A percentile compares a stretch with the other conserved stretches of the same genome.
phyloP scores from a whole-genome alignment of 2,113 vertebrate species.

The Gracilinanus agilis region DNA sequence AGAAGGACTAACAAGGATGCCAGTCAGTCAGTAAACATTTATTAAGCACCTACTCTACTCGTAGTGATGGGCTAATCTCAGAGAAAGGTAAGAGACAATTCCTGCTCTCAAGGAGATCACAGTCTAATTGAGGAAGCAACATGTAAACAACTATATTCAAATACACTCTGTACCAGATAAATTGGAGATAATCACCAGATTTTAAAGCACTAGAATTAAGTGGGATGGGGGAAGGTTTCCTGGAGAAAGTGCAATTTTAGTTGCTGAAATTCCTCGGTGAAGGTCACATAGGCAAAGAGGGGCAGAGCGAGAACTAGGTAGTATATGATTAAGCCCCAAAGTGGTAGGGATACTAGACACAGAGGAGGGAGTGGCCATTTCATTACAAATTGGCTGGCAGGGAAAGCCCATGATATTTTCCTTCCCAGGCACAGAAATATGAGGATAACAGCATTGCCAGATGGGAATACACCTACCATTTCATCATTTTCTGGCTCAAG shows the following conservation, averaged over 20 bases:
- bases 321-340: not conserved
- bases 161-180: not conserved
- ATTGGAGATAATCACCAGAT: not conserved
- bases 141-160: not conserved
- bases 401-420: not conserved
- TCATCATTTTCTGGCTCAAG: not conserved
- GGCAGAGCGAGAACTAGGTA: no score
- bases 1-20: not conserved
- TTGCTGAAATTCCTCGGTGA: not conserved
- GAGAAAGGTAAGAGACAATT: not conserved
- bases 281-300: not conserved
- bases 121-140: not conserved
- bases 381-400: not conserved
- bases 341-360: not conserved
- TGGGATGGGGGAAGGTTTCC: not conserved
- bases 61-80: not conserved
- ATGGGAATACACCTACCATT: not conserved
- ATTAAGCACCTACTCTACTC: not conserved
- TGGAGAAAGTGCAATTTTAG: not conserved
- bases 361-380: not conserved
- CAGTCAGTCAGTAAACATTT: not conserved
- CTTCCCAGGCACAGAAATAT: not conserved
- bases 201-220: not conserved
- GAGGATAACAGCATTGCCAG: not conserved
- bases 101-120: not conserved